Evolutionary conservation across 2,888 invertebrate genomes (phyloP), one percentile per base, ranked within the genome.

Genomic region (Epistrophe eligans): DNA sequence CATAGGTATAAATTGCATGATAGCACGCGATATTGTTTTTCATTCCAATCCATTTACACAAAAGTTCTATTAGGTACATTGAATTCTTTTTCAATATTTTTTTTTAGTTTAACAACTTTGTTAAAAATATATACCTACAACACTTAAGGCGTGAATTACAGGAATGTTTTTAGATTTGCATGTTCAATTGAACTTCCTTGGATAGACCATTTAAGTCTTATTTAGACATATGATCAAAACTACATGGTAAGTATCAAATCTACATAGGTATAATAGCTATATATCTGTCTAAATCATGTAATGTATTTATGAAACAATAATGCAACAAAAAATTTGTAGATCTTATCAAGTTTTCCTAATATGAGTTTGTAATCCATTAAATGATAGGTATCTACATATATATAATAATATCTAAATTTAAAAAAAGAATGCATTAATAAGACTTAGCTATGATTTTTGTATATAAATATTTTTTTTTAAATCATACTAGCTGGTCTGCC

Each of bases 1-100:
- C 90, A 91, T 89, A n/a, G n/a, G n/a, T n/a, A 90, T 90, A 91
- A 92, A 92, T 92, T 92, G 92, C 92, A 92, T 92, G 92, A 91
- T 91, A 89, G 89, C 92, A 92, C 92, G 92, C 92, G 91, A 91
- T 88, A 80, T 90, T 72, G 15, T 70, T 70, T 70, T 50, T 40
- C 19, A 80, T 82, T 77, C n/a, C 58, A 74, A 79, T 77, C 24
- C 62, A 74, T 80, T 80, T 88, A 71, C 74, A 60, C 32, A 24
- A 32, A 45, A 48, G 58, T 66, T 55, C 13, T 55, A 57, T 19
- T 40, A 35, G 1, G 5, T 32, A 19, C 48, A 38, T n/a, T 15
- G 2, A 43, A 28, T 3, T 11, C 17, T 57, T 45, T 40, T 45
- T 35, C 1, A 24, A 24, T 52, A 17, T 45, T 58, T 48, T 15